Conservation (phyloP, 2,113 vertebrate species). For the Oryzias melastigma region DNA sequence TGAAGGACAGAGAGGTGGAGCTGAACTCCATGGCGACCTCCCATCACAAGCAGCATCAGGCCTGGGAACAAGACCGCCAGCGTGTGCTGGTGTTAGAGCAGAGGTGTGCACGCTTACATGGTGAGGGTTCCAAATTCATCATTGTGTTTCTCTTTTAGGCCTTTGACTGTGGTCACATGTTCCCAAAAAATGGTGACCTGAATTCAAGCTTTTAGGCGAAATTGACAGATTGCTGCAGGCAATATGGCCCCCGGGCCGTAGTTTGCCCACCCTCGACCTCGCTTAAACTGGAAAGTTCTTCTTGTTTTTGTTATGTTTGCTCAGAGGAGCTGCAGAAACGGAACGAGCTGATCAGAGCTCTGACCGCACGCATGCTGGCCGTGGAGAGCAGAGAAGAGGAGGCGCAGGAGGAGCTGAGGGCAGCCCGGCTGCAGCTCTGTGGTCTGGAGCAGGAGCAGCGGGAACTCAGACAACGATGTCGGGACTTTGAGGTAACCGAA, state of each 20-base stretch:
- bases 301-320: background rate
- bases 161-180: too few relatives aligned
- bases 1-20: conserved; percentile 61
- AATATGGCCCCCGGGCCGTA: too few relatives aligned
- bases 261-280: too few relatives aligned
- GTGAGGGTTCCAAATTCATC: conserved; percentile 26
- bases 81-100: conserved; percentile 35
- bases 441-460: conserved; percentile 49
- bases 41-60: conserved; percentile 40
- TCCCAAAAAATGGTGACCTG: too few relatives aligned
- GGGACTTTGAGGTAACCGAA: conserved; percentile 57
- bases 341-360: conserved; percentile 60
- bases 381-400: conserved; percentile 60
- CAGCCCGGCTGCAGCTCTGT: conserved; percentile 41
- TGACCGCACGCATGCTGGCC: conserved; percentile 50
- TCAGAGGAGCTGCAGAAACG: conserved; percentile 70
- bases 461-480: conserved; percentile 42
- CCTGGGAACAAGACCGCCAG: conserved; percentile 52
- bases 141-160: too few relatives aligned
- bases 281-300: too few relatives aligned
- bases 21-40: conserved; percentile 51
- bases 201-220: too few relatives aligned
- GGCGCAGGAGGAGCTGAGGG: conserved; percentile 46
- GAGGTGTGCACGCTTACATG: conserved; percentile 31
- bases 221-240: too few relatives aligned